These are phyloP conservation scores for Tipula lateralis DNA, from an alignment of 2,888 invertebrate species.

Conservation along the genomic window DNA sequence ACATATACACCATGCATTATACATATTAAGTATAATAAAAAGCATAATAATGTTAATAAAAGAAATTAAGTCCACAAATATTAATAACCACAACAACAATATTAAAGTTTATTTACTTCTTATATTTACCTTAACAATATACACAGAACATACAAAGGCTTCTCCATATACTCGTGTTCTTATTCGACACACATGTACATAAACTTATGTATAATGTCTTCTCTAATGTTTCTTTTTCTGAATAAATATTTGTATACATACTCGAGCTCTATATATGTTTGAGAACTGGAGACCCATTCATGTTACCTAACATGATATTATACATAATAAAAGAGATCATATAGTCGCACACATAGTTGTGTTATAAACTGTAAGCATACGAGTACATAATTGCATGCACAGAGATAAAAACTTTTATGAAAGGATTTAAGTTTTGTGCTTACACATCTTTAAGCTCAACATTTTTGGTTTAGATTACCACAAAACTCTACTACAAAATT, in stretches of 20 bases:
- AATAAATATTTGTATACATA: background rate
- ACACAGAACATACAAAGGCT: background rate
- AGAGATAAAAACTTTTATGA: no score
- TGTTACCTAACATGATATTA: background rate
- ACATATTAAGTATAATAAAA: background rate
- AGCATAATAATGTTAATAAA: background rate
- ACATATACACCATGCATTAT: background rate
- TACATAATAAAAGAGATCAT: background rate
- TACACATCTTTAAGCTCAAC: no score
- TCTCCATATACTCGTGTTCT: background rate
- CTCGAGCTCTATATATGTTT: background rate
- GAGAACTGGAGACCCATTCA: background rate
- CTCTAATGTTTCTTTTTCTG: background rate
- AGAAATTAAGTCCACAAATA: background rate
- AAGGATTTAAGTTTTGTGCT: no score
- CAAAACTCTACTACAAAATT: no score
- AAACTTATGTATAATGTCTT: background rate
- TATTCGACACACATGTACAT: background rate
- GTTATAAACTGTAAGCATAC: no score
- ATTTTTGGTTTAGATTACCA: no score
- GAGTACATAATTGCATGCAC: no score
- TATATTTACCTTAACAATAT: background rate
- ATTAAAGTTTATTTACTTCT: background rate
- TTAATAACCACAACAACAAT: background rate
- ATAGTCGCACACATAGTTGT: no score